These are phyloP conservation scores for Motacilla tschutschensis DNA, from an alignment of 2,113 vertebrate species.

Conservation along the genomic window DNA sequence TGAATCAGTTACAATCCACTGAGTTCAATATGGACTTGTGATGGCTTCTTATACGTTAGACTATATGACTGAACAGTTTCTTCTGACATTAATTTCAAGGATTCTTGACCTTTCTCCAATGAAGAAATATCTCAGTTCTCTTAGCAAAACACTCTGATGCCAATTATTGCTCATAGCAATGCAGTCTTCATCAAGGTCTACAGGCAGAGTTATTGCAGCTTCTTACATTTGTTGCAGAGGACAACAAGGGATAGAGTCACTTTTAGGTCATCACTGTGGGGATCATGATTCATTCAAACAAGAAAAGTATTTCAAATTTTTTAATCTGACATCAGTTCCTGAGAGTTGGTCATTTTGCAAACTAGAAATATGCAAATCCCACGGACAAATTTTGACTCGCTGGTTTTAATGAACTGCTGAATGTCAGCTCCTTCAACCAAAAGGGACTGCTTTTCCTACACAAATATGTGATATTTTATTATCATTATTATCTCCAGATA, in stretches of 20 bases:
- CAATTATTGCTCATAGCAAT: not conserved
- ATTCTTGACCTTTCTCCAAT: not conserved
- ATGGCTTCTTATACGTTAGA: not conserved
- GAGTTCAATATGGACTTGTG: not conserved
- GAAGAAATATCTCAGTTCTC: not conserved
- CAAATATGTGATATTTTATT: slow-evolving; percentile 30
- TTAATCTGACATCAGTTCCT: not conserved
- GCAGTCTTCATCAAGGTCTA: not conserved
- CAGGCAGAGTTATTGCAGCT: not conserved
- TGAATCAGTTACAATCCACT: not conserved
- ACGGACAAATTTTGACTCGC: not conserved
- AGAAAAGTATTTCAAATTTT: not conserved
- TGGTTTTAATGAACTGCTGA: not conserved
- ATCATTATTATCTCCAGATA: slow-evolving; percentile 43
- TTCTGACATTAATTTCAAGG: not conserved
- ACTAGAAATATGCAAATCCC: not conserved
- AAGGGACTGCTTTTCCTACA: slow-evolving; percentile 39
- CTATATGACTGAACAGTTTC: not conserved
- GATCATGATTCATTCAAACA: not conserved
- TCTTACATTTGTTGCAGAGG: not conserved
- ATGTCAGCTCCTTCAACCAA: slow-evolving; percentile 30
- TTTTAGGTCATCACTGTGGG: not conserved
- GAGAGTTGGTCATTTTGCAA: not conserved
- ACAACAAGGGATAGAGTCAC: not conserved
- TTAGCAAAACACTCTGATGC: not conserved